Conservation (phyloP, 2,888 invertebrate species). For the Priocnemis perturbator region DNA sequence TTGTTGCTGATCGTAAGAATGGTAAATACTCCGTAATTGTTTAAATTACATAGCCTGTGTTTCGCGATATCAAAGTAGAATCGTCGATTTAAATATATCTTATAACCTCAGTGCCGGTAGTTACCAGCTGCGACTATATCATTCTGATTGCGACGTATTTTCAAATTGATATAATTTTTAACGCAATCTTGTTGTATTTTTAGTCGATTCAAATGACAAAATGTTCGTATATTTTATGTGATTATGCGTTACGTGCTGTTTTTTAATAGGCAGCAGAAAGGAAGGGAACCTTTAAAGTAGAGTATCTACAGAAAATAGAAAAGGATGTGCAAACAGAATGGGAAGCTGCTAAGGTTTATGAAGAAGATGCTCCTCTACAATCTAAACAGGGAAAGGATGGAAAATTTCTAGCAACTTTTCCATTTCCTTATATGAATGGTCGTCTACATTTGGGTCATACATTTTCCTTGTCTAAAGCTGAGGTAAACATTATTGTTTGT, state of each 20-base stretch:
- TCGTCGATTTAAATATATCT: background rate
- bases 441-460: conserved; percentile 97
- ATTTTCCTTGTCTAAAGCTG: conserved; percentile 97
- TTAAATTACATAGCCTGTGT: no score
- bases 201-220: no score
- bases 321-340: conserved; percentile 89
- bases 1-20: no score
- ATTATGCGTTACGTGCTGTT: background rate
- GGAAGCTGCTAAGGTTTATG: conserved; percentile 88
- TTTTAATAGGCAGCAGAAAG: conserved; percentile 77
- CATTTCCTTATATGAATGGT: conserved; percentile 99
- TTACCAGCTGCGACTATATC: no score
- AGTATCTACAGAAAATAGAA: conserved; percentile 94
- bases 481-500: conserved; percentile 78
- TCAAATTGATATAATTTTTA: no score
- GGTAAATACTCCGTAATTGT: no score
- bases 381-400: conserved; percentile 79
- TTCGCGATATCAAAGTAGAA: background rate
- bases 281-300: conserved; percentile 98
- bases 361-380: conserved; percentile 86
- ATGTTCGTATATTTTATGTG: no score
- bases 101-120: background rate
- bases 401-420: conserved; percentile 96
- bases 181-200: no score
- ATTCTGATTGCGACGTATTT: no score